A percentile compares a stretch with the other conserved stretches of the same genome.
Evolutionary conservation across 1,140 invertebrate species (phyloP).

Genomic region (Aethina tumida): DNA sequence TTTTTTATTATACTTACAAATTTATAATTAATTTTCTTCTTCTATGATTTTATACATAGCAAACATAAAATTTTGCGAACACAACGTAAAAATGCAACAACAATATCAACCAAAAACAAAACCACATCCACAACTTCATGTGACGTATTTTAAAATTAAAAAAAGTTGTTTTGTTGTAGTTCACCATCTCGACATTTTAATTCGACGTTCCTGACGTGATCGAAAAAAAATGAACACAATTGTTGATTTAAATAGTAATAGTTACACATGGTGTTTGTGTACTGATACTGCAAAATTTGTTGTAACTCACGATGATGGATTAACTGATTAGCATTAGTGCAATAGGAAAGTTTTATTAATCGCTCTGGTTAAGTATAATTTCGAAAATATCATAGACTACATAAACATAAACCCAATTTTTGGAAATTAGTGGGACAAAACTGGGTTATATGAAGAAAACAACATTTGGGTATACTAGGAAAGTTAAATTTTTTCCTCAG

Average conservation of each 20-base stretch:
- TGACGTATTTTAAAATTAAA: constrained; percentile 10
- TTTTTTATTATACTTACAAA: no score
- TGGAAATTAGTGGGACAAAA: constrained; percentile 38
- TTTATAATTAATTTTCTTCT: no score
- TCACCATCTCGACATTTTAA: constrained; percentile 23
- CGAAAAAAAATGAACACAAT: constrained; percentile 41
- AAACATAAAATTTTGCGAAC: neutral
- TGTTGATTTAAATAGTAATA: no score
- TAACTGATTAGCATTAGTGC: no score
- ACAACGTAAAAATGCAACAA: neutral
- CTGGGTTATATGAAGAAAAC: constrained; percentile 34
- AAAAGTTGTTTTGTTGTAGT: constrained; percentile 35
- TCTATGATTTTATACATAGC: neutral
- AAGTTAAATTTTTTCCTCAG: constrained; percentile 5
- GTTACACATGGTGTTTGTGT: no score
- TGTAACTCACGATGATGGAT: no score
- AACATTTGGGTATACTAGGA: constrained; percentile 22
- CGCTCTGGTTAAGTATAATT: no score
- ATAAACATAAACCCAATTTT: constrained; percentile 38
- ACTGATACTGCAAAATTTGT: no score
- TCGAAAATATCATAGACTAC: no score
- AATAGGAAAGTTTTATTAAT: no score
- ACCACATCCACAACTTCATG: constrained; percentile 8
- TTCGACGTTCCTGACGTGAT: constrained; percentile 30
- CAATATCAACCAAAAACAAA: constrained; percentile 9